Percentiles rank a stretch among this genome's conserved stretches.
Evolutionary conservation across 2,797 vertebrate species (phyloP).

Genomic region (Diplodus puntazzo): DNA sequence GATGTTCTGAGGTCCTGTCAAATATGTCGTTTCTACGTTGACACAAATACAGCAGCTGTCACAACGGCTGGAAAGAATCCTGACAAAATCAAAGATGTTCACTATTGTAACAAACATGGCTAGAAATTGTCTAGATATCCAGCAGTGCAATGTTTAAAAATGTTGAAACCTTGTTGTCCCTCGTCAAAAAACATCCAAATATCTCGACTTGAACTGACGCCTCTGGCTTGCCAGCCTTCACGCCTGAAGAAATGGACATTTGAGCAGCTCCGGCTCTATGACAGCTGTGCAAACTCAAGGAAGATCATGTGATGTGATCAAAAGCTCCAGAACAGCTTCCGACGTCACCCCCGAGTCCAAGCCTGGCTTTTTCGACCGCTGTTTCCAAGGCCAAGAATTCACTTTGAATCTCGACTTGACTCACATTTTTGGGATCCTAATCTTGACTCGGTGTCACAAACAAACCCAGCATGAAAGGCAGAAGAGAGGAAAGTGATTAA

Average conservation of each 20-base stretch:
- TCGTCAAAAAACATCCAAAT: too few species aligned
- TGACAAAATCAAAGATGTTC: too few species aligned
- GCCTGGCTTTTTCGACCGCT: not conserved
- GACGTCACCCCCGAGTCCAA: constrained; percentile 6
- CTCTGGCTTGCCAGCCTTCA: too few species aligned
- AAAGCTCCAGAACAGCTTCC: not conserved
- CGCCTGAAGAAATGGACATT: not conserved
- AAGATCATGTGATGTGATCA: constrained; percentile 5
- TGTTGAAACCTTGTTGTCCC: too few species aligned
- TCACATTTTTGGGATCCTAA: constrained; percentile 13
- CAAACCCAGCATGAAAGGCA: constrained; percentile 21
- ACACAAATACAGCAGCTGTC: too few species aligned
- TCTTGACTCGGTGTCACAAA: constrained; percentile 17
- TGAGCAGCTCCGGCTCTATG: not conserved
- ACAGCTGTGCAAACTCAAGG: not conserved
- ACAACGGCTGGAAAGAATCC: too few species aligned
- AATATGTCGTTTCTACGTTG: too few species aligned
- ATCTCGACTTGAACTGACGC: too few species aligned
- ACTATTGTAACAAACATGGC: too few species aligned
- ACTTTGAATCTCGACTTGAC: constrained; percentile 11
- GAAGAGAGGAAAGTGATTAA: constrained; percentile 5
- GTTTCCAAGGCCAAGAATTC: constrained; percentile 3
- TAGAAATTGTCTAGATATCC: too few species aligned
- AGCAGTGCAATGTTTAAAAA: too few species aligned
- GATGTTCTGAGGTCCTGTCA: too few species aligned